Base-by-base conservation (phyloP, 30 jellyfish, hydroid and myxozoan species). In the Aurelia coerulea region DNA sequence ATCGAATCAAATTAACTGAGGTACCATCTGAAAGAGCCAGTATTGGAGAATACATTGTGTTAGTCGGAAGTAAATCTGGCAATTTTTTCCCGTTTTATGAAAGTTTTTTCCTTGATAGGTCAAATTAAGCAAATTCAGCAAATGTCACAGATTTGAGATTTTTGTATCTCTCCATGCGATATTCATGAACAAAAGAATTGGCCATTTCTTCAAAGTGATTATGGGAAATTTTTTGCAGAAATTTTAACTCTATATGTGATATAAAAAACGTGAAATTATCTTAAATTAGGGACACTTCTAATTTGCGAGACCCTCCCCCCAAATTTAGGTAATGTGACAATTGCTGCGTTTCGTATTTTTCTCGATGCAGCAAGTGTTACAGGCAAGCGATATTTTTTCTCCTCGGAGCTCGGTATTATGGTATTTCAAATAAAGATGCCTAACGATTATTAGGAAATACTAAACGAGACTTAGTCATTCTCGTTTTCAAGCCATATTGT, bases 121-220 rank as follows among this genome's bases (percentile, higher is more conserved):
- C 19, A n/a, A 64, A n/a, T n/a, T 11, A 64, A 35, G 34, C 16
- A n/a, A 42, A 17, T 64, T 64, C 74, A 64, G 74, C 74, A 64
- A 64, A 64, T 64, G 74, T 64, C 74, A 64, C 74, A 14, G 74
- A 11, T 64, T 64, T 64, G 74, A 64, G 74, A 64, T 64, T 1
- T 64, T 64, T 64, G 74, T 64, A 64, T n/a, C 74, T 13, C 74
- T 64, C 74, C 15, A 64, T n/a, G 74, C 74, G 74, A 64, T 64
- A 64, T 64, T 64, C 34, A 18, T 42, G 37, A 64, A 64, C 74
- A 64, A 13, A 64, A 64, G 33, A 64, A 64, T 64, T 14, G 33
- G 33, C 33, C 32, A 18, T 13, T 64, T 64, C 74, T 64, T 64
- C 33, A 10, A 64, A 13, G 33, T 64, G 74, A 64, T 37, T 37